These are phyloP conservation scores for Umimayanthus kanabou DNA, from an alignment of 92 coral and sea anemone species.

Conservation along the genomic window DNA sequence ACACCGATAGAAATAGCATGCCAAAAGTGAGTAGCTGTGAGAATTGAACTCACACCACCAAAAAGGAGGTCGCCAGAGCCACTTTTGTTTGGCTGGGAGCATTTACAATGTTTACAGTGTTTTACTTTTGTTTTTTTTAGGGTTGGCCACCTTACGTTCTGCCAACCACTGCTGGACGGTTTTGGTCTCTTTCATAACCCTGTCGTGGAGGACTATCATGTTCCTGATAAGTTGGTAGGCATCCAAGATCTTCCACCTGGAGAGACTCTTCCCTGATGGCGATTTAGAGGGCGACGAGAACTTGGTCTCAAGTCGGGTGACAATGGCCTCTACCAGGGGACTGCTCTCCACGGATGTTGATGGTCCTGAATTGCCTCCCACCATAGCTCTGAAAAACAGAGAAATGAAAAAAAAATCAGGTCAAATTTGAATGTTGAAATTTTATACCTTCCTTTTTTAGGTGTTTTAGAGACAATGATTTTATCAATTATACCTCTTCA, in stretches of 20 bases:
- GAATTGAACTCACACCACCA: too few relatives aligned
- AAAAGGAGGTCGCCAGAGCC: too few relatives aligned
- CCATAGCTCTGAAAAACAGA: conserved; percentile 36
- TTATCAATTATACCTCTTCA: conserved; percentile 31
- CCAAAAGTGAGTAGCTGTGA: too few relatives aligned
- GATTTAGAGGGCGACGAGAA: conserved; percentile 4
- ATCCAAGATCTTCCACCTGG: conserved; percentile 54
- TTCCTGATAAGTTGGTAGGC: conserved; percentile 46
- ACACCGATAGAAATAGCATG: too few relatives aligned
- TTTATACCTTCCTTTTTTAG: too few relatives aligned
- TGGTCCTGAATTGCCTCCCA: conserved; percentile 52
- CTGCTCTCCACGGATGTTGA: conserved; percentile 50
- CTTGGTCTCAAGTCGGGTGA: conserved; percentile 20
- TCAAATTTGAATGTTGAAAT: not conserved
- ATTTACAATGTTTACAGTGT: too few relatives aligned
- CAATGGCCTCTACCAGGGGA: conserved; percentile 57
- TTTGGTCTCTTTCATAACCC: too few relatives aligned
- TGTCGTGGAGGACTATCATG: conserved; percentile 32
- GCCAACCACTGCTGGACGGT: too few relatives aligned
- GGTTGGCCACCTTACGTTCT: too few relatives aligned
- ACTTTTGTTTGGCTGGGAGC: too few relatives aligned
- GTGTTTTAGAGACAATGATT: not conserved
- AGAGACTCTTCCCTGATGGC: conserved; percentile 14
- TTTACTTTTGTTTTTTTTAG: too few relatives aligned
- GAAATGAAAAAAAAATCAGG: not conserved